phyloP scores from a whole-genome alignment of 2,797 vertebrate genomes.

The Apodemus agrarius region DNA sequence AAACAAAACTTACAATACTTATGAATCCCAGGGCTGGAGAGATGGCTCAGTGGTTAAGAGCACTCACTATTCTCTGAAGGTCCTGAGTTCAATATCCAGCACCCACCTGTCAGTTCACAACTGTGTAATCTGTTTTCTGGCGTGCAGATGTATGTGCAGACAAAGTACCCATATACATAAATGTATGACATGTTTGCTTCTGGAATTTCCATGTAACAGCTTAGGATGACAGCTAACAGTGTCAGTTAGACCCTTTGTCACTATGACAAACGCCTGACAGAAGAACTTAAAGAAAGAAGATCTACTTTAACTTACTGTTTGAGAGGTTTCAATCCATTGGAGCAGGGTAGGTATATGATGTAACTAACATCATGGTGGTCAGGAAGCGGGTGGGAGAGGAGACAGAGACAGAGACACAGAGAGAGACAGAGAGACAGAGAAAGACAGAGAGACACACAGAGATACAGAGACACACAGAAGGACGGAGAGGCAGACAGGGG shows the following conservation, averaged over 20 bases:
- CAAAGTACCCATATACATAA: not conserved
- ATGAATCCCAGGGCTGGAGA: not conserved
- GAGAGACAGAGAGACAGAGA: too few relatives aligned
- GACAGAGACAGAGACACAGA: too few relatives aligned
- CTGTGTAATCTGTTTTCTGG: not conserved
- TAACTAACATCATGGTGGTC: not conserved
- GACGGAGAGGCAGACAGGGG: too few relatives aligned
- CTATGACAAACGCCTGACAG: not conserved
- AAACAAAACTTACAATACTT: not conserved
- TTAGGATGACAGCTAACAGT: not conserved
- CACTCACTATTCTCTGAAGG: not conserved
- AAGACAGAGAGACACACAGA: too few relatives aligned
- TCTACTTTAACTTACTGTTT: not conserved
- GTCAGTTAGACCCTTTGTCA: not conserved
- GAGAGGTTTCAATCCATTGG: not conserved
- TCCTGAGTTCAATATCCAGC: not conserved
- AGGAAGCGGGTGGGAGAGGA: not conserved
- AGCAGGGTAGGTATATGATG: too few relatives aligned
- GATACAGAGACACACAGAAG: not conserved
- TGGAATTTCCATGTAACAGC: not conserved
- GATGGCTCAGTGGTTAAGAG: not conserved
- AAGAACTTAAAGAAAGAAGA: not conserved
- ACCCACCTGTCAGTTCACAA: not conserved
- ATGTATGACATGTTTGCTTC: not conserved
- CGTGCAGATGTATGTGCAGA: not conserved